Evolutionary conservation across 1,140 invertebrate genomes (phyloP), one percentile per base, ranked within the genome.

Genomic region (Drosophila punjabiensis): DNA sequence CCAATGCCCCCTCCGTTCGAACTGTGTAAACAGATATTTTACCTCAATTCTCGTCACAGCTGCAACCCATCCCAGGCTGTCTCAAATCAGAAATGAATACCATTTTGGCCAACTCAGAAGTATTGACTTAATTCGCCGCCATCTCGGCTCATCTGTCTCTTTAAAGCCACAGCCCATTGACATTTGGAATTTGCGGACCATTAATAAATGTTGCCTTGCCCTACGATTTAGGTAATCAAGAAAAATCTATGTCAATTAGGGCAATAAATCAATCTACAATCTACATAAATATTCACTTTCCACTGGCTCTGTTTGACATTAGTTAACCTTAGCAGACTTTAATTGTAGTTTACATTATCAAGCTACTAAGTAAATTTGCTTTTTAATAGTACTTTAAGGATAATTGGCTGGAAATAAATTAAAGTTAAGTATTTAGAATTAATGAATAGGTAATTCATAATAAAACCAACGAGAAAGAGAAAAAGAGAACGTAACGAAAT

Each of bases 11-110:
- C 20, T 1, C 16, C 24, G 1, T 37, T 16, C 39, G 33, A 33
- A n/a, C 30, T 67, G 43, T 45, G 73, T 43, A 52, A 66, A 66
- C 59, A 75, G 71, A 76, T 41, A 66, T 73, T 71, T 56, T 67
- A 66, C 73, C 55, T 59, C 47, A 74, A 63, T 74, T 20, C 55
- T 74, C 52, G 71, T 59, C 59, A 14, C 68, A 71, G 68, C 48
- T 69, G 68, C 39, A 32, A 14, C 64, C 20, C 39, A 45, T 68
- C 10, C 35, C 35, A 56, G 18, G 20, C 20, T 16, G n/a, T 35
- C 55, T 56, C 7, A 24, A 39, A 37, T 53, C 39, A 32, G 32
- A 30, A 71, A 56, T 48, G 67, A 69, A 69, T 71, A 53, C 32
- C n/a, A 35, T 64, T 64, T 64, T 45, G 65, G 20, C 59, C 60